phyloP scores from a whole-genome alignment of 37 sponge, comb jelly and placozoan genomes.

The Beroe forskalii region DNA sequence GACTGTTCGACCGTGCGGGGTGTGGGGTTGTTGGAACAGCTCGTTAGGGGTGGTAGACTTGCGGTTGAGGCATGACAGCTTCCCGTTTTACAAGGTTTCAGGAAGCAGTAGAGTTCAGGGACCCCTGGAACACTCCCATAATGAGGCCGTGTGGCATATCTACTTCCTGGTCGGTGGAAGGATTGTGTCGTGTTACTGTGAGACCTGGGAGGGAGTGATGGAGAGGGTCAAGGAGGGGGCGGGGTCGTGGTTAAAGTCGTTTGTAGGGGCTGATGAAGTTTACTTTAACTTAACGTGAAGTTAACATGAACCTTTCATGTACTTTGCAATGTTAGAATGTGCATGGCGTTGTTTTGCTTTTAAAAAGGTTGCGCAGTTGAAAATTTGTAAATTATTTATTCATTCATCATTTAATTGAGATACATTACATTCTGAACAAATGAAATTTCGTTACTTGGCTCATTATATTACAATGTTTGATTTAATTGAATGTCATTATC shows the following conservation, averaged over 20 bases:
- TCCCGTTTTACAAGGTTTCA: background rate
- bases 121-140: slow-evolving; percentile 9
- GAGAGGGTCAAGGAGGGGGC: background rate
- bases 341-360: no score
- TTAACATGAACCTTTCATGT: no score
- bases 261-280: background rate
- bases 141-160: background rate
- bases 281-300: no score
- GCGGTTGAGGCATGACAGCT: background rate
- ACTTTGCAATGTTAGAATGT: no score
- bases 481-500: no score
- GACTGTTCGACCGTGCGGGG: background rate
- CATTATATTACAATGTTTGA: no score
- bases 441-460: no score
- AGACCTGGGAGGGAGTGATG: background rate
- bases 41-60: background rate
- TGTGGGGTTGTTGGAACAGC: background rate
- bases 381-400: no score
- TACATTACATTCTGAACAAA: no score
- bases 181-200: slow-evolving; percentile 20
- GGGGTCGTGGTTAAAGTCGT: background rate
- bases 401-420: no score
- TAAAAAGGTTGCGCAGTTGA: no score
- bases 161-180: background rate
- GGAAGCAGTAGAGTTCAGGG: background rate